Evolutionary conservation across 1,140 invertebrate species (phyloP), one percentile per base, ranked within the genome.

Genomic region (Antheraea mylitta): DNA sequence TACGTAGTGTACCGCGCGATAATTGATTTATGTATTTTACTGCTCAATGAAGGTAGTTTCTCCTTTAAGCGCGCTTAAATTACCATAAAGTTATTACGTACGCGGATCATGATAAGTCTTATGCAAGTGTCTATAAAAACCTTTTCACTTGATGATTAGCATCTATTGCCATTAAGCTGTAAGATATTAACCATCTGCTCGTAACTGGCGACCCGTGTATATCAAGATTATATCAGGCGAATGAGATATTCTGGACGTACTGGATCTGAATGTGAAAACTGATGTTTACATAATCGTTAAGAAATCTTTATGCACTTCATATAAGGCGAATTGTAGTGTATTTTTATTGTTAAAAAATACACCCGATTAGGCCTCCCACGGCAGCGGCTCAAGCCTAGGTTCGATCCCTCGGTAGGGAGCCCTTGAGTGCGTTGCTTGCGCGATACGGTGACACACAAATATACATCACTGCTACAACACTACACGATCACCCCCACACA

Each of bases 91-190:
- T 37, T 63, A 63, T 37, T 18, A 63, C 30, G 22, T 37, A 63
- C 7, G 13, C 16, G 13, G 16, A 36, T 13, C 7, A 11, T 18
- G 22, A 63, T 63, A 63, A 63, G 18, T 63, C 30, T 37, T 8
- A 36, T 13, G 7, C 13, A 18, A 63, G 37, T 22, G 30, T 37
- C 30, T 37, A 63, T 63, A 63, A 63, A 63, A 63, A 63, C 16
- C 10, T 30, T 36, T 63, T 16, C 7, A 36, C 30, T 63, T 10
- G 22, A 18, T 3, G 61, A 63, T 63, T 63, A 63, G 30, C 30
- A 63, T 63, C 61, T 63, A 37, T 37, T n/a, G 61, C 61, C 30
- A 63, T 63, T 63, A 63, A 63, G 61, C 18, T 63, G 61, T 63
- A 63, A 30, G 22, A 37, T 11, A 63, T 37, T 63, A 8, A 6